These are phyloP conservation scores for Haliclystus octoradiatus DNA, from an alignment of 30 jellyfish, hydroid and myxozoan genomes.

Conservation along the genomic window DNA sequence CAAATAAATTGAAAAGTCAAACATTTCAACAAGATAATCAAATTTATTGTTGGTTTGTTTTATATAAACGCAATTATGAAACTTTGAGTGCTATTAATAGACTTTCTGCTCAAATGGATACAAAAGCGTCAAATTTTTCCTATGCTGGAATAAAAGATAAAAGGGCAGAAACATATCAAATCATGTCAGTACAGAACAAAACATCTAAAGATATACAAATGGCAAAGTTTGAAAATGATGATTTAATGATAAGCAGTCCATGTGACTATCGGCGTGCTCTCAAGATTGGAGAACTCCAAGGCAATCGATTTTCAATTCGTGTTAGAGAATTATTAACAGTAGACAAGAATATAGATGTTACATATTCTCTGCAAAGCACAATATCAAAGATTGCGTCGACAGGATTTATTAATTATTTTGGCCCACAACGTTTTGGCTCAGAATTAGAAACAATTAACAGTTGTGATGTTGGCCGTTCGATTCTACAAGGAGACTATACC, in stretches of 20 bases:
- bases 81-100: constrained; percentile 29
- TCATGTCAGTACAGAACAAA: constrained; percentile 13
- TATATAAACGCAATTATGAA: constrained; percentile 42
- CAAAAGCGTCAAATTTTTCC: constrained; percentile 17
- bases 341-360: neutral
- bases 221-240: constrained; percentile 10
- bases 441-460: constrained; percentile 17
- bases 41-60: constrained; percentile 4
- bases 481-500: constrained; percentile 31
- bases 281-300: constrained; percentile 28
- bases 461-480: constrained; percentile 41
- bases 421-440: constrained; percentile 61
- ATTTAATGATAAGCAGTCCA: constrained; percentile 13
- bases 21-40: neutral
- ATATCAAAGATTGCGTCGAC: neutral
- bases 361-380: neutral
- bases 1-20: too few relatives aligned
- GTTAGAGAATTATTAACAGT: constrained; percentile 6
- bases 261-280: neutral
- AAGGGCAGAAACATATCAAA: constrained; percentile 57
- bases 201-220: constrained; percentile 6
- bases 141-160: constrained; percentile 78
- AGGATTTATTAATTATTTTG: constrained; percentile 69
- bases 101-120: constrained; percentile 19
- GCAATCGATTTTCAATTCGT: constrained; percentile 12